Conservation (phyloP, 2,888 invertebrate genomes). For the Eremobia ochroleuca region DNA sequence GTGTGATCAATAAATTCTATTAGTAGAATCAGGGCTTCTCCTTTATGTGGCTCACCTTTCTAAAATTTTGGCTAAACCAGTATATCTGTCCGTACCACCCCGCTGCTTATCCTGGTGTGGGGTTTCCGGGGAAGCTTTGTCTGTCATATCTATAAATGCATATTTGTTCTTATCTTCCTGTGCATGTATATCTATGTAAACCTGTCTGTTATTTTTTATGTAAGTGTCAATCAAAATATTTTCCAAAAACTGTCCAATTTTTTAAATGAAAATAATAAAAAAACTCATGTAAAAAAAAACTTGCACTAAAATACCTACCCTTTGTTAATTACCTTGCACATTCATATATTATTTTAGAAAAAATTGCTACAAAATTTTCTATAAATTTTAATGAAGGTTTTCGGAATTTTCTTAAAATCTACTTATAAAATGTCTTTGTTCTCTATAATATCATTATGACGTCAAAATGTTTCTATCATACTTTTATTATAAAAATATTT, state of each 20-base stretch:
- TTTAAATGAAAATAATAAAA: neutral
- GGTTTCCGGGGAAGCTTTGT: slow-evolving; percentile 45
- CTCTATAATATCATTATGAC: slow-evolving; percentile 17
- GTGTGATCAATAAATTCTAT: slow-evolving; percentile 47
- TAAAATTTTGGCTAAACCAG: slow-evolving; percentile 71
- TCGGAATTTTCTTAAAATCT: neutral
- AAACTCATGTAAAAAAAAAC: neutral
- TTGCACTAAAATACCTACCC: neutral
- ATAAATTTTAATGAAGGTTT: slow-evolving; percentile 3
- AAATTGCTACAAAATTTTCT: slow-evolving; percentile 1
- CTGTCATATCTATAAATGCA: slow-evolving; percentile 25
- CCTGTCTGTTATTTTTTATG: slow-evolving; percentile 1
- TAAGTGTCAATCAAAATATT: neutral
- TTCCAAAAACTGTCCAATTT: neutral
- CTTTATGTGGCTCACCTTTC: slow-evolving; percentile 83
- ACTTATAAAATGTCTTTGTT: neutral
- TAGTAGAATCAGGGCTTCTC: slow-evolving; percentile 69
- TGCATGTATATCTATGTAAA: slow-evolving; percentile 39
- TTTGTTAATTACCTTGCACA: slow-evolving; percentile 9
- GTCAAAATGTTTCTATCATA: slow-evolving; percentile 3
- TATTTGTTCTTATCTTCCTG: slow-evolving; percentile 17
- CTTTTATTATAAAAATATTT: neutral
- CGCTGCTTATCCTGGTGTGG: slow-evolving; percentile 56
- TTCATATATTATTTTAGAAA: neutral
- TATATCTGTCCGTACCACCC: slow-evolving; percentile 60